Evolutionary conservation across 2,113 vertebrate species (phyloP).

Genomic region (Epinephelus moara): DNA sequence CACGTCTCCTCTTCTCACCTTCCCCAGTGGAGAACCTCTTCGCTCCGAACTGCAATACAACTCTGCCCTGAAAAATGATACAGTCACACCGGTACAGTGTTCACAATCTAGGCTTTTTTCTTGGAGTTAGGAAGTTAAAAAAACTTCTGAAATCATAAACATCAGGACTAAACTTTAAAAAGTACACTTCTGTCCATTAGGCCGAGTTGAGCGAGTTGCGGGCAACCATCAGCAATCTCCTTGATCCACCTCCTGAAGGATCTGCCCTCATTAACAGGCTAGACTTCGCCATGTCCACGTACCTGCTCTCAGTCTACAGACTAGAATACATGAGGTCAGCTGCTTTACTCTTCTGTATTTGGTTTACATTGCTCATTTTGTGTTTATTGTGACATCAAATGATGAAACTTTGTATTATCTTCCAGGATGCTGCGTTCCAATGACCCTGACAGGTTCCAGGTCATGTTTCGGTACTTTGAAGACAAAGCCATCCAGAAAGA

Average conservation of each 20-base stretch:
- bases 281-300: constrained; percentile 98
- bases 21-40: constrained; percentile 96
- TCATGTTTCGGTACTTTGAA: constrained; percentile 98
- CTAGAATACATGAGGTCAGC: constrained; percentile 96
- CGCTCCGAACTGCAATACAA: constrained; percentile 98
- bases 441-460: constrained; percentile 95
- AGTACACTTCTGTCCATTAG: constrained; percentile 73
- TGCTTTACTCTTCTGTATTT: neutral
- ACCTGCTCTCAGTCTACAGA: constrained; percentile 95
- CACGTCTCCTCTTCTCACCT: constrained; percentile 95
- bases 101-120: neutral
- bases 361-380: neutral
- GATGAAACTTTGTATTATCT: neutral
- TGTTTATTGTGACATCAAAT: neutral
- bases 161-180: neutral
- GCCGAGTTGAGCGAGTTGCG: constrained; percentile 93
- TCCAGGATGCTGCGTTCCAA: constrained; percentile 92
- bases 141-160: neutral
- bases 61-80: constrained; percentile 97
- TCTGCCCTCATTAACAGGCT: constrained; percentile 94
- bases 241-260: constrained; percentile 94
- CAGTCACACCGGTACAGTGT: constrained; percentile 90
- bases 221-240: constrained; percentile 93
- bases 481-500: constrained; percentile 99
- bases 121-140: neutral